Percentiles rank a stretch among this genome's conserved stretches.
These are phyloP conservation scores for Atrichornis clamosus DNA, from an alignment of 2,113 vertebrate genomes.

Conservation along the genomic window DNA sequence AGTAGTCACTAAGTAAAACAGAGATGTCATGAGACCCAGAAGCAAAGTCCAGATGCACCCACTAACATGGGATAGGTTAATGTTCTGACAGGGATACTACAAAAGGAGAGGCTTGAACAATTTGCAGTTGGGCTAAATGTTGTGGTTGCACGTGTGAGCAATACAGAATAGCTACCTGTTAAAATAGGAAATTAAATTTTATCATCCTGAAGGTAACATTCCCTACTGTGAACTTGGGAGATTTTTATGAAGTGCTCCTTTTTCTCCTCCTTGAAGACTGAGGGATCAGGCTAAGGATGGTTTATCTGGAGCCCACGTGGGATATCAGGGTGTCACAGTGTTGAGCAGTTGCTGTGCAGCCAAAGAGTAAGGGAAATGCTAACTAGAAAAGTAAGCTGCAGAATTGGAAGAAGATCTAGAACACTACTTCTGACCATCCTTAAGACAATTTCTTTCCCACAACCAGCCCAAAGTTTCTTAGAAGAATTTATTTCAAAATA, in stretches of 20 bases:
- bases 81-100: not conserved
- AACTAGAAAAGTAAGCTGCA: not conserved
- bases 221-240: not conserved
- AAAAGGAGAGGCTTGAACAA: not conserved
- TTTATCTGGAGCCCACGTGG: not conserved
- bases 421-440: not conserved
- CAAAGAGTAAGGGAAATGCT: not conserved
- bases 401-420: not conserved
- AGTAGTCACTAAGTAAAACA: not conserved
- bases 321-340: accelerated
- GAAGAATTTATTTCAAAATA: not conserved
- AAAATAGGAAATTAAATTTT: not conserved
- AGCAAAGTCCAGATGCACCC: not conserved
- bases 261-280: not conserved
- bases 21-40: not conserved
- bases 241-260: not conserved
- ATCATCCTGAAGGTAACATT: not conserved
- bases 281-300: not conserved
- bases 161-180: not conserved
- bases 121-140: not conserved
- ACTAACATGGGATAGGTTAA: not conserved
- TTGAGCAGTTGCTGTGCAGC: not conserved
- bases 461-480: not conserved
- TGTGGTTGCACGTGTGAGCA: not conserved
- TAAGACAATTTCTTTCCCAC: not conserved